phyloP scores from a whole-genome alignment of 2,113 vertebrate species.

The Guaruba guarouba region DNA sequence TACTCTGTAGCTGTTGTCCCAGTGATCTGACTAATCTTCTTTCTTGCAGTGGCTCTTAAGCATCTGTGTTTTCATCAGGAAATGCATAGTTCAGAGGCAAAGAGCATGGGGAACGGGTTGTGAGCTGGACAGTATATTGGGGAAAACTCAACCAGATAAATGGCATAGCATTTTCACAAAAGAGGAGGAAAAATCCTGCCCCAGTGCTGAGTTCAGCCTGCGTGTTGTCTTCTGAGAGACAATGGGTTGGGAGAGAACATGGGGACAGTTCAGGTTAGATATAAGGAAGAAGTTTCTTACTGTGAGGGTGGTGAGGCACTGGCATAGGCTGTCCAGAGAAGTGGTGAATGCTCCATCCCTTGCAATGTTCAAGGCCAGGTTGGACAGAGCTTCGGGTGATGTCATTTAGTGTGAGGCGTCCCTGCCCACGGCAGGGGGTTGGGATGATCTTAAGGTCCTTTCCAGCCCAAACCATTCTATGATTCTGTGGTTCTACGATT shows the following conservation, averaged over 20 bases:
- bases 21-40: background rate
- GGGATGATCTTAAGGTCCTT: background rate
- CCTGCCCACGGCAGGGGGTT: background rate
- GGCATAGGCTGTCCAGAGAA: background rate
- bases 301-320: background rate
- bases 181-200: background rate
- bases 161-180: background rate
- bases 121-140: background rate
- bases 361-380: background rate
- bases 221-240: background rate
- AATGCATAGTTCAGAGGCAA: background rate
- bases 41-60: background rate
- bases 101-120: accelerated
- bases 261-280: background rate
- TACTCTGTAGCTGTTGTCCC: background rate
- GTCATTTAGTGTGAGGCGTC: background rate
- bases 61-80: background rate
- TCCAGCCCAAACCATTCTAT: background rate
- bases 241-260: background rate
- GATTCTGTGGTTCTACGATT: background rate
- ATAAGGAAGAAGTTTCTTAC: background rate
- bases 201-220: background rate
- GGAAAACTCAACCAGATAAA: background rate
- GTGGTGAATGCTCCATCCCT: background rate
- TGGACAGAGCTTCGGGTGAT: background rate